These are phyloP conservation scores for Therioaphis trifolii DNA, from an alignment of 2,888 invertebrate species.

Conservation along the genomic window DNA sequence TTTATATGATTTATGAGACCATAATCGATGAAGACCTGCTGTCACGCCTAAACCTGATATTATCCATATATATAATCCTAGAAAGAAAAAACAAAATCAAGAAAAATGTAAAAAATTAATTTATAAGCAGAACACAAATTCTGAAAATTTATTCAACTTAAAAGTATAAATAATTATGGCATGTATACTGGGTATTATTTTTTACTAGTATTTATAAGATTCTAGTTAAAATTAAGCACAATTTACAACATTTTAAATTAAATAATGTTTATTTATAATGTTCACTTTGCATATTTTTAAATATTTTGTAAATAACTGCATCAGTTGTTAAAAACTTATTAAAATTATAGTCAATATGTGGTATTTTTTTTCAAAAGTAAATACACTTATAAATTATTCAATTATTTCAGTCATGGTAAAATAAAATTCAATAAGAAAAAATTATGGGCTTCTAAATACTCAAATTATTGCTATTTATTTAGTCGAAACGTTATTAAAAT, in stretches of 20 bases:
- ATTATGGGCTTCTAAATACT: not conserved
- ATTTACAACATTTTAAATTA: too few relatives aligned
- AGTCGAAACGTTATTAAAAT: too few relatives aligned
- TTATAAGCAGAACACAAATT: not conserved
- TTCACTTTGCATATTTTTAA: not conserved
- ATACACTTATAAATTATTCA: not conserved
- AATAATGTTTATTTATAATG: not conserved
- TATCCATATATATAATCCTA: conserved; percentile 52
- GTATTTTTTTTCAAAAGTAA: too few relatives aligned
- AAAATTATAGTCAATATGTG: too few relatives aligned
- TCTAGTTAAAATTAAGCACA: too few relatives aligned
- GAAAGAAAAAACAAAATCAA: not conserved
- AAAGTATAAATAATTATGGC: too few relatives aligned
- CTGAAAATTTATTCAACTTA: too few relatives aligned
- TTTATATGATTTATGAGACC: conserved; percentile 83
- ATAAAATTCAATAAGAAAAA: not conserved
- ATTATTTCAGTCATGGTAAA: not conserved
- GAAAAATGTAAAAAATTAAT: not conserved
- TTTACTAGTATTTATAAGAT: too few relatives aligned
- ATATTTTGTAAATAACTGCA: too few relatives aligned
- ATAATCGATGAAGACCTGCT: conserved; percentile 84
- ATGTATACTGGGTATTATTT: too few relatives aligned
- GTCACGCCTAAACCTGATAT: conserved; percentile 68
- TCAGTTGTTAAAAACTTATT: too few relatives aligned
- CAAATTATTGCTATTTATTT: not conserved